Conservation (phyloP, 2,888 invertebrate species). For the Plebejus anna region DNA sequence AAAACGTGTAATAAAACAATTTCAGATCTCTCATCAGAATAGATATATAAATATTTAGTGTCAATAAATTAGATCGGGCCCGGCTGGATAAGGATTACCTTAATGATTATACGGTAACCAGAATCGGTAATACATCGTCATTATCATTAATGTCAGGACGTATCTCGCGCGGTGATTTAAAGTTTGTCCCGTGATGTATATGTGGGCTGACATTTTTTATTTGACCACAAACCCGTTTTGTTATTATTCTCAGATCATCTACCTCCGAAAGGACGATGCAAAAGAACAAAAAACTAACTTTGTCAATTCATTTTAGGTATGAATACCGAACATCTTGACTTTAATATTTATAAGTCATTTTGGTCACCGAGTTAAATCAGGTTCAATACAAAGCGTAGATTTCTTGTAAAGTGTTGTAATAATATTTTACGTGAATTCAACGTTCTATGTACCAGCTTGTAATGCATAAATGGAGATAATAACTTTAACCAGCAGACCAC, state of each 20-base stretch:
- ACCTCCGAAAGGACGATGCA: slow-evolving; percentile 19
- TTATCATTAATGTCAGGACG: slow-evolving; percentile 30
- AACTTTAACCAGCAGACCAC: slow-evolving; percentile 7
- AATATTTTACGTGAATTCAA: neutral
- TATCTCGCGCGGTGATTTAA: slow-evolving; percentile 29
- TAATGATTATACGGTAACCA: slow-evolving; percentile 30
- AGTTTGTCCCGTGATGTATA: slow-evolving; percentile 28
- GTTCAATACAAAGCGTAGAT: neutral
- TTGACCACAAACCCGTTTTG: slow-evolving; percentile 19
- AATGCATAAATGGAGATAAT: slow-evolving; percentile 4
- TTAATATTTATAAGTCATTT: neutral
- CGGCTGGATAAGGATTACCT: slow-evolving; percentile 30
- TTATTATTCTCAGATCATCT: slow-evolving; percentile 15
- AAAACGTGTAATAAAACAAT: neutral
- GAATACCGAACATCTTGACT: neutral
- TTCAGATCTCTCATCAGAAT: slow-evolving; percentile 11
- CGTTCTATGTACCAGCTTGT: neutral
- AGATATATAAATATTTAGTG: slow-evolving; percentile 22
- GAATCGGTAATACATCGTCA: slow-evolving; percentile 28
- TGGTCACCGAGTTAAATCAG: neutral
- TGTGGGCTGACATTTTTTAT: slow-evolving; percentile 30
- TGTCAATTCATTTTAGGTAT: neutral
- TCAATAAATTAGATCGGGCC: slow-evolving; percentile 26
- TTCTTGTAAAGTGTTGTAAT: too few species aligned
- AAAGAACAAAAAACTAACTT: slow-evolving; percentile 16